Evolutionary conservation across 23 tunicate genomes (phyloP).

Genomic region (Ascidia mentula): DNA sequence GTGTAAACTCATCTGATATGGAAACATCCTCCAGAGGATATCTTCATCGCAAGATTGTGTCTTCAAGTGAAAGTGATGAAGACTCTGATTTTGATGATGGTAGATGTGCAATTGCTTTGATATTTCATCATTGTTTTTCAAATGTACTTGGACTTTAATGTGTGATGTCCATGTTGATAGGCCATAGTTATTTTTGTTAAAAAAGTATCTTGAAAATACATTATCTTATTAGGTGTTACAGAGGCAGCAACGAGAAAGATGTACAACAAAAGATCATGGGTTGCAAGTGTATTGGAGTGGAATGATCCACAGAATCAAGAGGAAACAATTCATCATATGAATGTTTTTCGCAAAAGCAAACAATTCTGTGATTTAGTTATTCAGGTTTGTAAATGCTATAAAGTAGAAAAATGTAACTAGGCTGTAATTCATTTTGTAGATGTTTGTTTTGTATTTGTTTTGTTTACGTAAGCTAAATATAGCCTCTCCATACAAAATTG

Average conservation of each 20-base stretch:
- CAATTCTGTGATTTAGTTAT: slow-evolving; percentile 74
- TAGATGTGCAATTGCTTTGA: neutral
- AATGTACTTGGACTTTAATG: no score
- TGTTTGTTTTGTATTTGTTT: no score
- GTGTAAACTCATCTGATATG: neutral
- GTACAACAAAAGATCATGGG: neutral
- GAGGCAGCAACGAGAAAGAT: neutral
- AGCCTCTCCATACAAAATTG: no score
- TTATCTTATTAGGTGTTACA: neutral
- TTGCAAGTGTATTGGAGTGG: slow-evolving; percentile 35
- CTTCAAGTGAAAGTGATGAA: neutral
- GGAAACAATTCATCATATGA: slow-evolving; percentile 54
- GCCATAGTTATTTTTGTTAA: neutral
- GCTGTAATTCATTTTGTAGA: no score
- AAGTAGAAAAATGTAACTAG: neutral
- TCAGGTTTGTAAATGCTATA: slow-evolving; percentile 19
- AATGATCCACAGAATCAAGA: slow-evolving; percentile 38
- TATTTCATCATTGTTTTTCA: no score
- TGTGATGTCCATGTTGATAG: neutral
- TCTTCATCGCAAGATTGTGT: neutral
- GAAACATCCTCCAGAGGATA: neutral
- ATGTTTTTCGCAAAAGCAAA: slow-evolving; percentile 72
- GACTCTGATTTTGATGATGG: neutral
- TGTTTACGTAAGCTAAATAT: no score
- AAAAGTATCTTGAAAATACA: neutral